A percentile compares a stretch with the other conserved stretches of the same genome.
Evolutionary conservation across 2,888 invertebrate species (phyloP).

Genomic region (Monopis laevigella): DNA sequence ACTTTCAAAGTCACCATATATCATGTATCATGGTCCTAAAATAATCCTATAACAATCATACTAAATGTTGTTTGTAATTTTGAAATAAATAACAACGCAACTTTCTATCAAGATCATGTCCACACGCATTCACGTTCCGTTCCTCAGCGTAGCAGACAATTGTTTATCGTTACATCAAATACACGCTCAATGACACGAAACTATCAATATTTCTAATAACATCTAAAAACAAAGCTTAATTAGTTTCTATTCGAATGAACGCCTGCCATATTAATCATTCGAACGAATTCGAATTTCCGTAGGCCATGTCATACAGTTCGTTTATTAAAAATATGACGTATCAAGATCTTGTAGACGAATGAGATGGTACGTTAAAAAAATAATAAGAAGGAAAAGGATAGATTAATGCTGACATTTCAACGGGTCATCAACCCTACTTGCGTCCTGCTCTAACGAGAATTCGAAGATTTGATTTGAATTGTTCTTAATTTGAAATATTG

Average conservation of each 20-base stretch:
- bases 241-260: constrained; percentile 52
- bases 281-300: constrained; percentile 54
- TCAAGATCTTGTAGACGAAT: constrained; percentile 59
- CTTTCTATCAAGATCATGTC: constrained; percentile 11
- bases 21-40: too few species aligned
- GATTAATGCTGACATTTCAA: constrained; percentile 59
- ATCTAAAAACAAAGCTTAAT: constrained; percentile 60
- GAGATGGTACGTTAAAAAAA: constrained; percentile 27
- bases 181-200: constrained; percentile 59
- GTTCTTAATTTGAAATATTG: constrained; percentile 65
- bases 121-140: constrained; percentile 5
- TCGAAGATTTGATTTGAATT: constrained; percentile 66
- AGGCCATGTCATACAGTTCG: constrained; percentile 58
- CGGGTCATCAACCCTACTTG: constrained; percentile 65
- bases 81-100: not conserved
- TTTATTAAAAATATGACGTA: constrained; percentile 69
- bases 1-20: too few species aligned
- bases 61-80: too few species aligned
- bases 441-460: constrained; percentile 66
- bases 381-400: constrained; percentile 36
- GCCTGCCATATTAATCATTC: constrained; percentile 64
- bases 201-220: constrained; percentile 68
- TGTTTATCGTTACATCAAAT: constrained; percentile 10
- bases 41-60: too few species aligned
- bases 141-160: not conserved